These are phyloP conservation scores for Ptychodera flava DNA, from an alignment of 35 echinoderm and acorn worm species.

Conservation along the genomic window DNA sequence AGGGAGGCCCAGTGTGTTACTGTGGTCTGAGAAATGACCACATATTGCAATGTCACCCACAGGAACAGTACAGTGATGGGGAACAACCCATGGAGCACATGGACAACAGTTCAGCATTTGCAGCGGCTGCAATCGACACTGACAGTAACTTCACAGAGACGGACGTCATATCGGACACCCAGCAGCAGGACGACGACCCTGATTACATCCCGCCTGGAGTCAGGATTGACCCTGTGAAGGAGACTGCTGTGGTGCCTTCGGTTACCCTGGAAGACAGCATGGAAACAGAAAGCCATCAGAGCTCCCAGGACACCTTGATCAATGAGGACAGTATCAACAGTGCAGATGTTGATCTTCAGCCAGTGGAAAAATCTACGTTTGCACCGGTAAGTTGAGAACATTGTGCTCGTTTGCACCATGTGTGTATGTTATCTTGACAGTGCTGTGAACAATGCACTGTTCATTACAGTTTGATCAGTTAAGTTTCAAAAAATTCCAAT, in stretches of 20 bases:
- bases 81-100: background rate
- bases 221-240: background rate
- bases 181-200: background rate
- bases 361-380: background rate
- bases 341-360: slow-evolving; percentile 23
- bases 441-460: too few relatives aligned
- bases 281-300: background rate
- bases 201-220: background rate
- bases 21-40: too few relatives aligned
- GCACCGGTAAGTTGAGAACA: background rate
- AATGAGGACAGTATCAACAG: slow-evolving; percentile 47
- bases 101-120: background rate
- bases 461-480: too few relatives aligned
- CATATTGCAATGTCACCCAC: too few relatives aligned
- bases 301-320: slow-evolving; percentile 6
- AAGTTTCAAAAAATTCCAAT: too few relatives aligned
- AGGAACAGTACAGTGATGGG: background rate
- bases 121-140: background rate
- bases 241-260: background rate
- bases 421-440: too few relatives aligned
- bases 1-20: too few relatives aligned
- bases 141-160: background rate
- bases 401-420: too few relatives aligned
- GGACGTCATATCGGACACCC: background rate
- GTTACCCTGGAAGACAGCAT: background rate